phyloP scores from a whole-genome alignment of 2,113 vertebrate species.

The Brienomyrus longianalis region DNA sequence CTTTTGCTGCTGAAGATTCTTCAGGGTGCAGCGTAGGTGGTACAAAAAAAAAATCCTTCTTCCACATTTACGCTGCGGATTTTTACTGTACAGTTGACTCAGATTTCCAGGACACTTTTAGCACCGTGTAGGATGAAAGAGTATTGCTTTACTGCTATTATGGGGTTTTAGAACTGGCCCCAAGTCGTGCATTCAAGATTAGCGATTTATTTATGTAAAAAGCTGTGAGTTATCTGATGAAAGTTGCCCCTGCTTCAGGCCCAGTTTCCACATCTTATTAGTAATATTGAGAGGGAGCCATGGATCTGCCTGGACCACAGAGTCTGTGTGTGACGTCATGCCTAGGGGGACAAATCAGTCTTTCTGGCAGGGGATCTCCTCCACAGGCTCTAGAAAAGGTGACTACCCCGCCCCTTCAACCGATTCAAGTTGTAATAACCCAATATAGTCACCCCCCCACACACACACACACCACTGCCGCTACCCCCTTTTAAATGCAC shows the following conservation, averaged over 20 bases:
- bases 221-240: neutral
- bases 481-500: neutral
- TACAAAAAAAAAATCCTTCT: neutral
- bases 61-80: neutral
- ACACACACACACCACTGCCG: too few species aligned
- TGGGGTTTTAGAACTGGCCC: neutral
- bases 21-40: neutral
- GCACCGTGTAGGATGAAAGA: neutral
- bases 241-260: neutral
- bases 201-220: neutral
- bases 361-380: conserved; percentile 18
- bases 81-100: neutral
- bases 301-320: conserved; percentile 23
- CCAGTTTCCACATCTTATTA: neutral
- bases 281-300: neutral
- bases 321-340: conserved; percentile 26
- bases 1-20: neutral
- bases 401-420: neutral
- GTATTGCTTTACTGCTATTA: neutral
- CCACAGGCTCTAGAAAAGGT: neutral
- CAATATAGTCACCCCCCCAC: neutral
- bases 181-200: neutral
- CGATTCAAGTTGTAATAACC: neutral
- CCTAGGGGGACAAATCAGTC: neutral
- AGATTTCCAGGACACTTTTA: neutral